Conservation (phyloP, 2,888 invertebrate genomes). For the Eristalis intricaria region DNA sequence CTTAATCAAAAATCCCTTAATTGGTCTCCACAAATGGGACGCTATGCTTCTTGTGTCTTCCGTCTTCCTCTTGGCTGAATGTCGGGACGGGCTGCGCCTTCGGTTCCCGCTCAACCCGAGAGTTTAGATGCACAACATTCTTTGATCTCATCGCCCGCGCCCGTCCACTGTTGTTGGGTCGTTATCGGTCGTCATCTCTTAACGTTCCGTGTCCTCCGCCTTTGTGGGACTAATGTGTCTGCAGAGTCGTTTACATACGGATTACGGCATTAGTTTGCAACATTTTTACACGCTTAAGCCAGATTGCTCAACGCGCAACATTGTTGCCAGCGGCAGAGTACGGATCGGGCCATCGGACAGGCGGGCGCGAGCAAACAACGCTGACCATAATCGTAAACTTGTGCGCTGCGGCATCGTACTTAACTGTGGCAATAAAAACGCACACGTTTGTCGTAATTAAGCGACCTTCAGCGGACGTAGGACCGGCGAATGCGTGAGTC, state of each 20-base stretch:
- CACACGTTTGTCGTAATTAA: slow-evolving; percentile 61
- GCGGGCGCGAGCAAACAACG: slow-evolving; percentile 30
- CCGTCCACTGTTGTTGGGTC: not conserved
- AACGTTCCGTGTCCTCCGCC: not conserved
- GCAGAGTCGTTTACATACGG: slow-evolving; percentile 26
- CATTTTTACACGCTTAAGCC: slow-evolving; percentile 59
- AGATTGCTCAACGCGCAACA: slow-evolving; percentile 65
- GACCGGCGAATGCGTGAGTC: slow-evolving; percentile 56
- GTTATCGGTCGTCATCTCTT: slow-evolving; percentile 51
- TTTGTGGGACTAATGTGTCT: slow-evolving; percentile 32
- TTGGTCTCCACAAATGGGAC: slow-evolving; percentile 43
- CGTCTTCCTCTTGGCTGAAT: not conserved
- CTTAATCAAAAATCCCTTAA: slow-evolving; percentile 48
- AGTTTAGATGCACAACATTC: slow-evolving; percentile 13
- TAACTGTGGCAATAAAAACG: slow-evolving; percentile 66
- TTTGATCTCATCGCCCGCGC: slow-evolving; percentile 30
- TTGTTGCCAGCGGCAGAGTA: slow-evolving; percentile 50
- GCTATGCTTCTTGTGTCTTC: slow-evolving; percentile 43
- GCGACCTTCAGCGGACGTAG: not conserved
- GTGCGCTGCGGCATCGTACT: slow-evolving; percentile 41
- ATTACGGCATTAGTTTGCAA: slow-evolving; percentile 49
- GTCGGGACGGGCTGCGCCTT: not conserved
- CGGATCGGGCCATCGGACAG: not conserved
- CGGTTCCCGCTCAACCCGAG: not conserved
- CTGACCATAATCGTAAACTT: slow-evolving; percentile 63